phyloP scores from a whole-genome alignment of 2,113 vertebrate genomes.

The Cranoglanis bouderius region DNA sequence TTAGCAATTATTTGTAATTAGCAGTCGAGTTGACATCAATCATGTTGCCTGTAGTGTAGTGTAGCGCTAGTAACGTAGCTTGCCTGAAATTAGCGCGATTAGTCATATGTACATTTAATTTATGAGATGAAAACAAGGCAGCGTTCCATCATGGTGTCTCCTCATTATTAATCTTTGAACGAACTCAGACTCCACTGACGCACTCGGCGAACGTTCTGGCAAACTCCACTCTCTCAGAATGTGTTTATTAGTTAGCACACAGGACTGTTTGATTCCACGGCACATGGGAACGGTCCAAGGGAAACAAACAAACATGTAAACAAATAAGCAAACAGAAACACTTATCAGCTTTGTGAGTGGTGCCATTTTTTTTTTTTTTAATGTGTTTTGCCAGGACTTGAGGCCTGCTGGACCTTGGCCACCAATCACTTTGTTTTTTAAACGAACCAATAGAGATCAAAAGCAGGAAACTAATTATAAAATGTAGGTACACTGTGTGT shows the following conservation, averaged over 20 bases:
- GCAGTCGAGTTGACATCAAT: background rate
- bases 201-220: background rate
- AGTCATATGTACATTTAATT: background rate
- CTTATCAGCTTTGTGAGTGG: background rate
- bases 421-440: slow-evolving; percentile 57
- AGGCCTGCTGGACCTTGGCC: slow-evolving; percentile 30
- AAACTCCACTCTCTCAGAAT: background rate
- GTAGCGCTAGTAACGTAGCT: background rate
- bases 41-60: background rate
- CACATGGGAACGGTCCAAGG: slow-evolving; percentile 10
- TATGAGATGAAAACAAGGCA: background rate
- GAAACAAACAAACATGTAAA: slow-evolving; percentile 29
- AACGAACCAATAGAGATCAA: slow-evolving; percentile 63
- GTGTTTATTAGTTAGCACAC: background rate
- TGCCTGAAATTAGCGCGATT: background rate
- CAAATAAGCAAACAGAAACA: slow-evolving; percentile 15
- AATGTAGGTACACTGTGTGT: slow-evolving; percentile 35
- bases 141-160: background rate
- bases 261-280: background rate
- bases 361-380: background rate
- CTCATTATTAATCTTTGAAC: background rate
- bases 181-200: background rate
- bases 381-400: slow-evolving; percentile 20
- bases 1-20: background rate
- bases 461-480: slow-evolving; percentile 50